Percentiles rank a stretch among this genome's conserved stretches.
Conservation (phyloP, 2,888 invertebrate genomes). For the Lasioglossum malachurum region DNA sequence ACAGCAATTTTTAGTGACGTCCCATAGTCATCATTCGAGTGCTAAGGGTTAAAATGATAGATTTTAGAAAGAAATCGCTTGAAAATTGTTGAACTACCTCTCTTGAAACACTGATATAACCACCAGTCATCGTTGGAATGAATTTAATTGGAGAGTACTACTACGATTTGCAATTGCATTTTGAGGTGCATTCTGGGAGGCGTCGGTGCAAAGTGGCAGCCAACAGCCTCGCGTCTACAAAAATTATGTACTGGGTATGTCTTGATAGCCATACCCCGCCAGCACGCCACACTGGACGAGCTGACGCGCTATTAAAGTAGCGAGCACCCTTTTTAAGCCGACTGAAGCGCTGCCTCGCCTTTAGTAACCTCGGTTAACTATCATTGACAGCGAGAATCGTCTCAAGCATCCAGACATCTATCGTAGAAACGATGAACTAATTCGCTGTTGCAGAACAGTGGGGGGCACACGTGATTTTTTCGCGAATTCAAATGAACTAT, state of each 20-base stretch:
- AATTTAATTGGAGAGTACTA: not conserved
- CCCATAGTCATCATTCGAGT: no score
- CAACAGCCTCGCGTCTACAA: conserved; percentile 90
- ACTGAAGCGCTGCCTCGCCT: fast-evolving
- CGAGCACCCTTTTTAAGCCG: conserved; percentile 85
- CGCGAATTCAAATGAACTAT: not conserved
- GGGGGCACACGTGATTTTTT: not conserved
- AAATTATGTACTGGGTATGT: conserved; percentile 94
- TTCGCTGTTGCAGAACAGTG: not conserved
- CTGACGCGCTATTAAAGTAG: conserved; percentile 89
- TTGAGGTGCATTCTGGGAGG: conserved; percentile 83
- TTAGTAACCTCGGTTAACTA: conserved; percentile 21
- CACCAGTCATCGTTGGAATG: not conserved
- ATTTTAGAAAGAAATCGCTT: no score
- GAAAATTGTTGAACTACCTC: no score
- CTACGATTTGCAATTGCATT: not conserved
- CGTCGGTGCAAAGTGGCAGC: conserved; percentile 90
- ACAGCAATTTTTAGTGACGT: no score
- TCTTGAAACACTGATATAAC: no score
- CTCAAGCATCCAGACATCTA: conserved; percentile 52
- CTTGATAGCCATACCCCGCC: conserved; percentile 94
- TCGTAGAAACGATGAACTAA: conserved; percentile 46
- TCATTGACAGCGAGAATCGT: conserved; percentile 56
- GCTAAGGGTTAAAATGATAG: no score
- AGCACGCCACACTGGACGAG: conserved; percentile 81